Evolutionary conservation across 2,888 invertebrate genomes (phyloP).

Genomic region (Tenodera sinensis): DNA sequence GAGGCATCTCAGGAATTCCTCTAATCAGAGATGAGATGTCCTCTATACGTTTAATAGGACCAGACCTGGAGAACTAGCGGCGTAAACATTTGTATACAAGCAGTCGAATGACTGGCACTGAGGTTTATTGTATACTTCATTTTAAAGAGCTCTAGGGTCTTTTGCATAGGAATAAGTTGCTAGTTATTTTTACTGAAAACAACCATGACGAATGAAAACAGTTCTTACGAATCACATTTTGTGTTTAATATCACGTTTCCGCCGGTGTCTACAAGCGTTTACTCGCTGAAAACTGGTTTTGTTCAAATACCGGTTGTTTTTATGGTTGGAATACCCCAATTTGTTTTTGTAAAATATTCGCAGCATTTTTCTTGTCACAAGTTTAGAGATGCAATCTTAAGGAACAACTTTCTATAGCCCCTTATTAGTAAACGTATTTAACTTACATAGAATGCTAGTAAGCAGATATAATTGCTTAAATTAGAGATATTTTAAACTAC

Average conservation of each 20-base stretch:
- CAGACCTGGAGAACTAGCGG: not conserved
- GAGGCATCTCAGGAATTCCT: conserved; percentile 25
- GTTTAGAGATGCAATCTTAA: not conserved
- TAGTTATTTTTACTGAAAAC: not conserved
- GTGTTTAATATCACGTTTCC: not conserved
- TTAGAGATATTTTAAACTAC: too few relatives aligned
- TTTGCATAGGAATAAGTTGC: not conserved
- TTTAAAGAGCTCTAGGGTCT: not conserved
- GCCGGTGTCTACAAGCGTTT: not conserved
- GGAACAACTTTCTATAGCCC: not conserved
- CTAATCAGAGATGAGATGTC: conserved; percentile 17
- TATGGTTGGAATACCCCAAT: not conserved
- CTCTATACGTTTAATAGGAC: not conserved
- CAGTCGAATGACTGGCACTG: not conserved
- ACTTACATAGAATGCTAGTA: not conserved
- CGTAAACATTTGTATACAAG: not conserved
- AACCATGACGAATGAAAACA: not conserved
- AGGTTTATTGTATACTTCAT: not conserved
- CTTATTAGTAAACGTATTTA: not conserved
- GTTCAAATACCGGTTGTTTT: not conserved
- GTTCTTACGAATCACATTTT: not conserved
- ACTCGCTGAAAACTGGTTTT: not conserved
- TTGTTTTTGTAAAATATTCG: not conserved
- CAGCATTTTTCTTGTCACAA: not conserved
- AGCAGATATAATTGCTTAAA: too few relatives aligned